Base-by-base conservation (phyloP, 1,140 invertebrate species). In the Neodiprion lecontei region DNA sequence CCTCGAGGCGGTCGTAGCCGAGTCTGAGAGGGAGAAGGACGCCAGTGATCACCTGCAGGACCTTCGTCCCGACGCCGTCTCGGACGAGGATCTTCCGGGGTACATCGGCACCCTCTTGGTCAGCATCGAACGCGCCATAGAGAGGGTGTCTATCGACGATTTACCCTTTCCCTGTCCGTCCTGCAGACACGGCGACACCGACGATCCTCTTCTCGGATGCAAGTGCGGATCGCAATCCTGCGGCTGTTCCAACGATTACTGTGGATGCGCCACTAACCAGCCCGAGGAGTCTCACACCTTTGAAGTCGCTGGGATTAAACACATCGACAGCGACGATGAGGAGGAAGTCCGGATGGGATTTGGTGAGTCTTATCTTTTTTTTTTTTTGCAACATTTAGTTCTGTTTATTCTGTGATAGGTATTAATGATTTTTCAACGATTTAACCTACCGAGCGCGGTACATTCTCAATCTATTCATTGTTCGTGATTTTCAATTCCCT, bases 321-420 rank as follows among this genome's bases (percentile, higher is more conserved):
- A 93, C 83, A 93, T 93, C 78, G 92, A 93, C 84, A 93, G 92
- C 80, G 92, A 93, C 79, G 92, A 93, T 75, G 92, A 93, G 80
- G 91, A 92, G 71, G 91, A 91, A 77, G 87, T 88, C 12, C 81
- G 87, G 50, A 88, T 88, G 87, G 87, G 85, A 47, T 88, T 88
- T 72, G 87, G 87, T 88, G 70, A 88, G 86, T 87, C 49, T 74
- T 70, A 1, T 0, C 28, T 40, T 40, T 40, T 40, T 67, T 73
- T 73, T 21, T 9, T 40, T 9, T 9, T 50, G 48, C 69, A 70
- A 75, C 48, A 68, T 69, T 40, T 40, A 40, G 1, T 40, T 40
- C 28, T 21, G 17, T 21, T 21, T 21, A 21, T 21, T 21, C 17
- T 21, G 17, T 21, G 17, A 21, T 21, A 21, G 17, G 17, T 21